Evolutionary conservation across 2,113 vertebrate genomes (phyloP).

Genomic region (Phyllostomus hastatus): DNA sequence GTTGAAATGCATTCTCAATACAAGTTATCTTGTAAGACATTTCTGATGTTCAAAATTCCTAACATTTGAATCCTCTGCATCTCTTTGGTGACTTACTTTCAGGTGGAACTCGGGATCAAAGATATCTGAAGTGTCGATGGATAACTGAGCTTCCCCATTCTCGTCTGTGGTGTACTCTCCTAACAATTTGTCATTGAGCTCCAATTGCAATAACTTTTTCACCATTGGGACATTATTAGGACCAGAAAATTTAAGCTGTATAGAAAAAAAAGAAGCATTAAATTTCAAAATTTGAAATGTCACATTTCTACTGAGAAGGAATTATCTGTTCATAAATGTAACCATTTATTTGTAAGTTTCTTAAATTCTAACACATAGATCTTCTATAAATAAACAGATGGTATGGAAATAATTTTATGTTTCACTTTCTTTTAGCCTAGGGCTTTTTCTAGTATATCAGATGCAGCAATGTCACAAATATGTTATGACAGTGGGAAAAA

Average conservation of each 20-base stretch:
- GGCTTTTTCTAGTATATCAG: background rate
- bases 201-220: slow-evolving; percentile 65
- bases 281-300: background rate
- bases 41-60: background rate
- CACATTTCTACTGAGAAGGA: background rate
- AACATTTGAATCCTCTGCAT: background rate
- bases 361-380: background rate
- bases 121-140: slow-evolving; percentile 73
- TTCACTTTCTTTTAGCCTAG: background rate
- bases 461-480: background rate
- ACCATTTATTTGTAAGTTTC: background rate
- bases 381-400: background rate
- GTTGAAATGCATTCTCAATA: background rate
- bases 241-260: slow-evolving; percentile 72
- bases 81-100: slow-evolving; percentile 71
- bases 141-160: slow-evolving; percentile 72
- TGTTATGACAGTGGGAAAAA: background rate
- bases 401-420: background rate
- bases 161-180: slow-evolving; percentile 76
- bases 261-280: background rate
- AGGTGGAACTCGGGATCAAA: slow-evolving; percentile 69
- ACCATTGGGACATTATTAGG: slow-evolving; percentile 47
- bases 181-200: slow-evolving; percentile 63
- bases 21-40: background rate
- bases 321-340: background rate